Evolutionary conservation across 92 coral and sea anemone genomes (phyloP), one percentile per base, ranked within the genome.

Genomic region (Porites evermanni): DNA sequence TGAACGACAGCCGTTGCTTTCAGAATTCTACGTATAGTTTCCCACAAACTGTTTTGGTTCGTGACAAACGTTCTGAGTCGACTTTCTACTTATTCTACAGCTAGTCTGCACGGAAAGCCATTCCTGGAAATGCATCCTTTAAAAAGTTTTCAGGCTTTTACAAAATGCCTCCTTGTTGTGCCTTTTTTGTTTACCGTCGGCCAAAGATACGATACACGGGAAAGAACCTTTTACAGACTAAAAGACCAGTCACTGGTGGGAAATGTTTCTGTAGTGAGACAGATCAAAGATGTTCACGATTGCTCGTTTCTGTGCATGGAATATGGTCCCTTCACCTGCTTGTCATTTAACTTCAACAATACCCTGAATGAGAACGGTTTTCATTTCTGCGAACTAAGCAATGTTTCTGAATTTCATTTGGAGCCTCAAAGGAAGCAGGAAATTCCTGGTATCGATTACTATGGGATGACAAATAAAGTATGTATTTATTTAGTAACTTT

Each of bases 391-490:
- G 79, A 75, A 17, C 29, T 75, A 8, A 75, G 65, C 66, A 75
- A 51, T 38, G 47, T 3, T 12, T 75, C 79, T 1, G 64, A 53
- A 51, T 50, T 16, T 9, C 24, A 53, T 51, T 3, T 20, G 64
- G 65, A 75, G 17, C 79, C 79, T 53, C 10, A 75, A 7, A 75
- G 50, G 6, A 7, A 50, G 32, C 64, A 75, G 47, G 66, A 59
- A 10, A 38, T 60, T 20, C 20, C 12, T 12, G 47, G 18, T 7
- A 16, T 10, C 47, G 79, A 52, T 13, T 75, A 53, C 66, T 75
- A 75, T 29, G 79, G 66, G 18, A 70, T 53, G 52, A 70, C 75
- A 3, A 32, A 51, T 70, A 56, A 70, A 38, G 75, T 70, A 38
- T 29, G 75, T 70, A 38, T 38, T 38, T 38, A 38, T 38, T 38